These are phyloP conservation scores for Amblyornis subalaris DNA, from an alignment of 2,113 vertebrate genomes.

Conservation along the genomic window DNA sequence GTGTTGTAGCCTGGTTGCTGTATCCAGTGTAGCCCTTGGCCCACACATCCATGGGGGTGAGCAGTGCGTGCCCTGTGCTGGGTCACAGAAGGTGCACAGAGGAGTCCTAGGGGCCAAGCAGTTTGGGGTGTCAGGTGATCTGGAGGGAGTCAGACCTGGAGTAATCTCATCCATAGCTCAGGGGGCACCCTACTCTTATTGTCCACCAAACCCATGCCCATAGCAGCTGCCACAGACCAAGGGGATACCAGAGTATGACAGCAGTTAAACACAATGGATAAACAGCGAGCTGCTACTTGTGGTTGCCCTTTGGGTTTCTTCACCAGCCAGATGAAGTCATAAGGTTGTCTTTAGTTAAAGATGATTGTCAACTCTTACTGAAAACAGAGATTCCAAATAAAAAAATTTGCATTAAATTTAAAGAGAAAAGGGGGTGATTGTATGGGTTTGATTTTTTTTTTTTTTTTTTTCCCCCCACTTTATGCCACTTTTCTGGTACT, in stretches of 20 bases:
- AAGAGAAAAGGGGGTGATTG: not conserved
- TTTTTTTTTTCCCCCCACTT: too few species aligned
- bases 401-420: not conserved
- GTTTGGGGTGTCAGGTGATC: accelerated
- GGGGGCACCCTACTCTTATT: not conserved
- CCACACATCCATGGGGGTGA: accelerated
- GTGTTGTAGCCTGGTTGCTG: not conserved
- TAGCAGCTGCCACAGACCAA: not conserved
- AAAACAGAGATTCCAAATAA: not conserved
- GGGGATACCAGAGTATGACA: too few species aligned
- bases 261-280: not conserved
- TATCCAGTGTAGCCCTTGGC: not conserved
- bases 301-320: not conserved
- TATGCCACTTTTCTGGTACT: not conserved
- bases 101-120: not conserved
- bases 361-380: not conserved
- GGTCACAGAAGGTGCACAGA: not conserved
- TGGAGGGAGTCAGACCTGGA: not conserved
- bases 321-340: not conserved
- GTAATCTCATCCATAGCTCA: not conserved
- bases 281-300: not conserved
- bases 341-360: not conserved
- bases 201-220: not conserved
- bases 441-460: not conserved
- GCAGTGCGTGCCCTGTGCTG: accelerated